Evolutionary conservation across 64 coral and sea anemone species (phyloP), one percentile per base, ranked within the genome.

Genomic region (Porites lutea): DNA sequence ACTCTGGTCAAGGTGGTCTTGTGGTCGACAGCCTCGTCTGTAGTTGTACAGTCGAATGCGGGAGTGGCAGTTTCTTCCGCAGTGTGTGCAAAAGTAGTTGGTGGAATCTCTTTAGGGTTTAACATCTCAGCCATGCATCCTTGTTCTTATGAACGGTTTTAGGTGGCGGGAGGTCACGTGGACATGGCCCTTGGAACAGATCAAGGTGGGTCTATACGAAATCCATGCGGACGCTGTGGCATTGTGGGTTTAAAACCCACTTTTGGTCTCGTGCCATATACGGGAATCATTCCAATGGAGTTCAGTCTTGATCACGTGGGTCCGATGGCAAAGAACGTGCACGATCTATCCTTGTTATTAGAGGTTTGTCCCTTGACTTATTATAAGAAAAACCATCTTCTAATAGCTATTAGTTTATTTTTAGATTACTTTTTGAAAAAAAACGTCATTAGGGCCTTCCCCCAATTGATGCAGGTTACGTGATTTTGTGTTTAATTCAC

Each of bases 211-310:
- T 96, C 94, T 3, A 85, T 96, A 10, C 71, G 94, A 5, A 89
- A 55, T 8, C 94, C 94, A 55, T 14, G 70, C 1, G 86, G 66
- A 13, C 23, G n/a, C 9, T 96, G 94, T 78, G 94, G 94, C 12
- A 92, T 96, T 79, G 94, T 96, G 20, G 94, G 94, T 49, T 89
- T 96, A 78, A 96, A 96, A 58, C 90, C 94, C 6, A 96, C 94
- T 2, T 64, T 53, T 13, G 94, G 94, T 2, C 69, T 96, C 0
- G 86, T 96, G 1, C 90, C 94, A 7, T 96, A 96, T 16, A 96
- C 94, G 3, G 94, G 89, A 7, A 88, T 96, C 12, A 47, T 78
- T 43, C 77, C 93, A 15, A 44, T 95, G 47, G 94, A 92, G 50
- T 82, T 88, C 11, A 88, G 65, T 15, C 10, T 92, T 12, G 94